Evolutionary conservation across 1,140 invertebrate species (phyloP).

Genomic region (Melanaphis sacchari): DNA sequence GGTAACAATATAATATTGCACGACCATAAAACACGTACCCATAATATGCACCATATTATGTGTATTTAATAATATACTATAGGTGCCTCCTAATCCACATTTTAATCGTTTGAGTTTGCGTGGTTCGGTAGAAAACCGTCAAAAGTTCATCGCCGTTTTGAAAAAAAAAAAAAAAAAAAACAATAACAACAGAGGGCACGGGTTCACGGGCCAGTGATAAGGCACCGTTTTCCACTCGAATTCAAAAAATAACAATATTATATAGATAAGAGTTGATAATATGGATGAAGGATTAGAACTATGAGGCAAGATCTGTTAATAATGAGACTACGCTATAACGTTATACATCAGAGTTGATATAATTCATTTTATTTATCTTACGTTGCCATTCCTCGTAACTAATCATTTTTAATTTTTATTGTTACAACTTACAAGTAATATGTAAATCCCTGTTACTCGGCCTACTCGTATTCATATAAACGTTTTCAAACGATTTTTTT

Average conservation of each 20-base stretch:
- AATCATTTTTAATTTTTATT: neutral
- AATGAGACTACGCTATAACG: neutral
- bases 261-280: neutral
- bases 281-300: neutral
- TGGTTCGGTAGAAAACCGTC: neutral
- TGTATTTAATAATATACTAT: neutral
- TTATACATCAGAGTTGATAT: neutral
- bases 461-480: neutral
- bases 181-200: neutral
- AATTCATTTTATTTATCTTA: neutral
- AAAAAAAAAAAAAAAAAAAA: neutral
- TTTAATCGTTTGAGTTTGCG: neutral
- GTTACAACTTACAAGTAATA: neutral
- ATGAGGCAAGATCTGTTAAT: neutral
- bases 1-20: neutral
- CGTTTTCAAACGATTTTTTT: neutral
- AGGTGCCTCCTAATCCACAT: neutral
- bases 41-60: no score
- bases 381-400: neutral
- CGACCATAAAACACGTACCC: neutral
- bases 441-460: neutral
- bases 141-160: neutral
- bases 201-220: neutral
- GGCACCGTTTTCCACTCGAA: neutral
- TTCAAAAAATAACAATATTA: conserved; percentile 12